These are phyloP conservation scores for Sesia bembeciformis DNA, from an alignment of 2,888 invertebrate genomes.

Conservation along the genomic window DNA sequence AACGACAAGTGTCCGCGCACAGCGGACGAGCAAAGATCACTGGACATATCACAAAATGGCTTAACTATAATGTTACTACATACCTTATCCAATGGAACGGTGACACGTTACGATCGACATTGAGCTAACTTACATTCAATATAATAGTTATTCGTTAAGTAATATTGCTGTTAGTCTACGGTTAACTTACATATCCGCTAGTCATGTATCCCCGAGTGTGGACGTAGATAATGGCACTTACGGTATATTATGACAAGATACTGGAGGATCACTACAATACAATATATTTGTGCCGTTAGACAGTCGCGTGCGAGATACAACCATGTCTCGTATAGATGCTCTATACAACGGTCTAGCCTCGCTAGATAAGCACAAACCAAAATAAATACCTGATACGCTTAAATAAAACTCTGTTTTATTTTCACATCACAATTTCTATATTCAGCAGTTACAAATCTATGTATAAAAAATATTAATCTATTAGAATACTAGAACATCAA, in stretches of 20 bases:
- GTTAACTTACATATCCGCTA: constrained; percentile 49
- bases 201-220: constrained; percentile 54
- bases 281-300: constrained; percentile 38
- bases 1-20: constrained; percentile 2
- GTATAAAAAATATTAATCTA: constrained; percentile 56
- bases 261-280: constrained; percentile 33
- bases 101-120: constrained; percentile 61
- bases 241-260: constrained; percentile 67
- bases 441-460: constrained; percentile 40
- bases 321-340: constrained; percentile 3
- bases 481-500: constrained; percentile 50
- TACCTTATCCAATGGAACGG: constrained; percentile 72
- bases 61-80: constrained; percentile 58
- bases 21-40: constrained; percentile 30
- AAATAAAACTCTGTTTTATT: constrained; percentile 74
- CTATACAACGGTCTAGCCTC: constrained; percentile 37
- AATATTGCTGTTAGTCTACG: constrained; percentile 69
- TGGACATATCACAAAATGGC: constrained; percentile 70
- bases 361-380: constrained; percentile 66
- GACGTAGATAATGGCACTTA: constrained; percentile 63
- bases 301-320: constrained; percentile 32
- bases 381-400: constrained; percentile 64
- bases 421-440: constrained; percentile 55
- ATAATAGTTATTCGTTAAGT: constrained; percentile 65
- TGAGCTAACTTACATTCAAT: constrained; percentile 72